Evolutionary conservation across 2,888 invertebrate species (phyloP), one percentile per base, ranked within the genome.

Genomic region (Phortica magna): DNA sequence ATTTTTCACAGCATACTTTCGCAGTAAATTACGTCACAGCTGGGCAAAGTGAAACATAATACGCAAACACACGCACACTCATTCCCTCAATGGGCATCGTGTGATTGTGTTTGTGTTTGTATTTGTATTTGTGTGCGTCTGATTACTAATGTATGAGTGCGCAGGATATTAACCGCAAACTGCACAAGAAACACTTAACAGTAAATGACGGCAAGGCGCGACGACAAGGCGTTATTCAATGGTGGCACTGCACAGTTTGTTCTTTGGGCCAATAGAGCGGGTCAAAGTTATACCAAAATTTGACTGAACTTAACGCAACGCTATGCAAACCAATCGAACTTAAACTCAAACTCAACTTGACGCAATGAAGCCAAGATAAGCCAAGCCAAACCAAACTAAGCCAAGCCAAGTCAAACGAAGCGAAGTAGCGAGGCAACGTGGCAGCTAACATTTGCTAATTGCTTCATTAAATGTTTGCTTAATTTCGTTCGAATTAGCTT

Each of bases 381-480:
- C 61, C 2, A 17, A 61, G 10, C 31, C 22, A 61, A 61, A 22
- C 22, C 7, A 61, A 22, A 61, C 61, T 17, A 19, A 17, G 22
- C 19, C 61, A 61, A 17, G 59, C 9, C n/a, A 59, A 59, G 19
- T 17, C 3, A 59, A 19, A 19, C 31, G 12, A 61, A 31, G 65
- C 41, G 4, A 9, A 41, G 9, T n/a, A 7, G 76, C 61, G 72
- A 22, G 43, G n/a, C 41, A 68, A 4, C 17, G 19, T 43, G 42
- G 80, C 81, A 81, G 81, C 77, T 81, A 80, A 79, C 80, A 82
- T 84, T 86, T 83, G 87, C 85, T 86, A 88, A 85, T 85, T 85
- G 85, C 85, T 85, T 85, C 85, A 88, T 85, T 85, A 86, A 88
- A 88, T 86, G 85, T 84, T 88, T 85, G 85, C 85, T 83, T 85